A percentile compares a stretch with the other conserved stretches of the same genome.
Conservation (phyloP, 2,797 vertebrate species). For the Momotus momota region DNA sequence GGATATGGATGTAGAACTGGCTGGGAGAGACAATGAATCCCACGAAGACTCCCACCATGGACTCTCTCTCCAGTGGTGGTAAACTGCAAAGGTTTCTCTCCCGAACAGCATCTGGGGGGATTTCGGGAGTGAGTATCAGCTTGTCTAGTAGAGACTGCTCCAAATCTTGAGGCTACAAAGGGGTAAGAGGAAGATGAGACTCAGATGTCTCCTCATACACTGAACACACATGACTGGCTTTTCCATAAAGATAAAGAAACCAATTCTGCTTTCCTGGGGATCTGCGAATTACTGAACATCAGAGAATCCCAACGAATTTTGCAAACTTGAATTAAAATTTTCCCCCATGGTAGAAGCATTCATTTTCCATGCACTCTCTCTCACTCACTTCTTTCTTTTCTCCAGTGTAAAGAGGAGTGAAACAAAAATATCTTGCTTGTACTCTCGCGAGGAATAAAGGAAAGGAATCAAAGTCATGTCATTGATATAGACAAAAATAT, state of each 20-base stretch:
- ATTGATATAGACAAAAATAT: not conserved
- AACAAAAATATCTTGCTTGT: not conserved
- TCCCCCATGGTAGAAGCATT: not conserved
- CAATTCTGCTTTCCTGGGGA: not conserved
- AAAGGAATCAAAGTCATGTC: not conserved
- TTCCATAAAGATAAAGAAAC: not conserved
- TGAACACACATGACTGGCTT: not conserved
- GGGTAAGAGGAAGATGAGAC: not conserved
- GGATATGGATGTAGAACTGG: slow-evolving; percentile 88
- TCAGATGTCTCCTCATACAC: not conserved
- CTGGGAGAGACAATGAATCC: slow-evolving; percentile 86
- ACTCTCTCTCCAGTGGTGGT: slow-evolving; percentile 64
- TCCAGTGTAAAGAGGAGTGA: not conserved
- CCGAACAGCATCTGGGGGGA: slow-evolving; percentile 87
- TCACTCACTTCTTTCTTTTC: not conserved
- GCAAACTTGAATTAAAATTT: not conserved
- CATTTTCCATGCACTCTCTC: not conserved
- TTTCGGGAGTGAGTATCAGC: slow-evolving; percentile 21
- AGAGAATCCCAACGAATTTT: not conserved
- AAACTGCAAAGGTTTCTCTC: slow-evolving; percentile 82
- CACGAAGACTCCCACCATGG: slow-evolving; percentile 85
- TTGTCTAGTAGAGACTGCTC: not conserved
- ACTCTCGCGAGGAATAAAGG: not conserved
- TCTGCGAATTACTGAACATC: not conserved
- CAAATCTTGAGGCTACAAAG: slow-evolving; percentile 52